Conservation (phyloP, 2,888 invertebrate genomes). For the Chrysotoxum bicinctum region DNA sequence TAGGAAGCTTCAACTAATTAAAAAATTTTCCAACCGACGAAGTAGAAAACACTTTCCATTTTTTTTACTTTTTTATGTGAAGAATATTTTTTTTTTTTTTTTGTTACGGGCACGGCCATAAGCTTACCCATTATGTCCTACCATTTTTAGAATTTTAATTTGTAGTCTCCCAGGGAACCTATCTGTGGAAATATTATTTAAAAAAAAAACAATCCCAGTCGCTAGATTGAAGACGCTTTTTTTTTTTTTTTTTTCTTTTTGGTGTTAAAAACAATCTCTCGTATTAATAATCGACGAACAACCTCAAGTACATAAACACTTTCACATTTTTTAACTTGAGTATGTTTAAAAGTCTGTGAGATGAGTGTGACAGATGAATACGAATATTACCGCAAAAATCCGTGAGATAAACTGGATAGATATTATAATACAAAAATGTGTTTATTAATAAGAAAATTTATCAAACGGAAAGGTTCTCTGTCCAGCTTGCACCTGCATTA, state of each 20-base stretch:
- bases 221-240: background rate
- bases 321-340: too few relatives aligned
- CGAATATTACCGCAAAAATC: too few relatives aligned
- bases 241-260: background rate
- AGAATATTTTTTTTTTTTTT: background rate
- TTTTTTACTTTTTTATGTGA: background rate
- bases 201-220: background rate
- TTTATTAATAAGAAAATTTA: too few relatives aligned
- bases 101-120: background rate
- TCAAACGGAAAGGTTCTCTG: too few relatives aligned
- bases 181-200: background rate
- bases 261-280: too few relatives aligned
- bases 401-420: too few relatives aligned
- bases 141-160: conserved; percentile 47
- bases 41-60: conserved; percentile 50
- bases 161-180: conserved; percentile 34
- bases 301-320: too few relatives aligned
- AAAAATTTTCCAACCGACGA: conserved; percentile 60
- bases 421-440: too few relatives aligned
- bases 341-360: too few relatives aligned
- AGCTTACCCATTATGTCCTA: conserved; percentile 31
- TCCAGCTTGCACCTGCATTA: too few relatives aligned
- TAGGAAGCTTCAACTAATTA: conserved; percentile 61
- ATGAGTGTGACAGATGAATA: too few relatives aligned
- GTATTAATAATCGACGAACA: too few relatives aligned